Evolutionary conservation across 2,113 vertebrate species (phyloP), one percentile per base, ranked within the genome.

Genomic region (Formicarius rufipectus): DNA sequence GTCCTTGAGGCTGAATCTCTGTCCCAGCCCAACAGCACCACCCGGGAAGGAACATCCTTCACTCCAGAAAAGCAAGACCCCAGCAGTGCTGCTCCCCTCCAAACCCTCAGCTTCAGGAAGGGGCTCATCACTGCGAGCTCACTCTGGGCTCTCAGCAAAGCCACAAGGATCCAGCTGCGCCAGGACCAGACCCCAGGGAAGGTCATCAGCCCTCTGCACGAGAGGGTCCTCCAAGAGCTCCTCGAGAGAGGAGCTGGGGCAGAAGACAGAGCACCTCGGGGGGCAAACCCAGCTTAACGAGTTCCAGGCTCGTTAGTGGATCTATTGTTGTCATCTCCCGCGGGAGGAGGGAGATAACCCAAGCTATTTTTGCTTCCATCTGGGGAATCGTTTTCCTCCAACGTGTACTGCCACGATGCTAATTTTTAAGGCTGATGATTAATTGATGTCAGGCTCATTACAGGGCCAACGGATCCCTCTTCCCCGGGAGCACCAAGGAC

Each of bases 391-490:
- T 56, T 60, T 72, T 85, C 84, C 69, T 96, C 80, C 74, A 80
- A 74, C 49, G 4, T 40, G 56, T 56, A 67, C 62, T 88, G 68
- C 95, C 89, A 90, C 28, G 2, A 90, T 95, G 89, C 94, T 96
- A 95, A 93, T 97, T 96, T 93, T 82, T 84, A 89, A 81, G 63
- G 87, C 75, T 93, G 64, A 82, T 95, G 96, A 96, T 97, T 97
- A 97, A 93, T 94, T 95, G 95, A 96, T 97, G 92, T 92, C 89
- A 95, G 94, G 71, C 95, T 95, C 79, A 84, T 94, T 90, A 94
- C 0, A 35, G 83, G 92, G 91, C 95, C 59, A 78, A 81, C 13
- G 6, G 94, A 74, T 91, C 86, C 77, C 75, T 76, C 83, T 84
- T 94, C 47, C 60, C 89, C 50, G 21, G 87, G 52, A 93, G 94